phyloP scores from a whole-genome alignment of 2,888 invertebrate species.

The Steromphala cineraria region DNA sequence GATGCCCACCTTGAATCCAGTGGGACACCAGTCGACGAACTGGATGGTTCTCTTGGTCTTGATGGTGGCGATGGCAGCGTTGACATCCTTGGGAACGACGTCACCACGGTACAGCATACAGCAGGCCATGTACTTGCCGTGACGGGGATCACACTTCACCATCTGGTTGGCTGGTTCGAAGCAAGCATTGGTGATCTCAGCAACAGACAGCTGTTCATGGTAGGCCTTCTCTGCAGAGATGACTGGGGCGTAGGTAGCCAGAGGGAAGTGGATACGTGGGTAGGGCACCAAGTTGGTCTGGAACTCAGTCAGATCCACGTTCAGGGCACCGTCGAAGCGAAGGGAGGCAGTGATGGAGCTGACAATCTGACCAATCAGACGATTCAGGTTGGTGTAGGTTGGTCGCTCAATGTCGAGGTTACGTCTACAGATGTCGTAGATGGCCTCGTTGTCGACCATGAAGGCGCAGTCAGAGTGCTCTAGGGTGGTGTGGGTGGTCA shows the following conservation, averaged over 20 bases:
- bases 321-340: conserved; percentile 77
- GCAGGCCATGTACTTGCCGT: conserved; percentile 74
- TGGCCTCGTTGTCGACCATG: conserved; percentile 95
- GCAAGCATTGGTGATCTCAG: conserved; percentile 95
- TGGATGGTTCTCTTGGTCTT: conserved; percentile 66
- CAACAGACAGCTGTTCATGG: conserved; percentile 83
- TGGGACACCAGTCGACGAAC: conserved; percentile 79
- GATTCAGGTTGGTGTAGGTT: conserved; percentile 91
- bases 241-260: conserved; percentile 90
- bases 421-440: conserved; percentile 88
- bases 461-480: conserved; percentile 98
- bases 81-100: conserved; percentile 68
- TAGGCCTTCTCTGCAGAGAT: conserved; percentile 95
- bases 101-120: conserved; percentile 68
- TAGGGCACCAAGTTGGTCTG: conserved; percentile 76
- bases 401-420: conserved; percentile 90
- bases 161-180: conserved; percentile 90
- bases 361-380: conserved; percentile 92
- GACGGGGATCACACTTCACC: conserved; percentile 82
- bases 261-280: conserved; percentile 86
- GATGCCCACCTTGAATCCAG: conserved; percentile 83
- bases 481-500: conserved; percentile 94
- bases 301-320: conserved; percentile 77
- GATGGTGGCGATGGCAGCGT: conserved; percentile 66
- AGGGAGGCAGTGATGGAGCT: conserved; percentile 76